Percentiles rank a stretch among this genome's conserved stretches.
phyloP scores from a whole-genome alignment of 1,140 invertebrate genomes.

The Heliconius nattereri region DNA sequence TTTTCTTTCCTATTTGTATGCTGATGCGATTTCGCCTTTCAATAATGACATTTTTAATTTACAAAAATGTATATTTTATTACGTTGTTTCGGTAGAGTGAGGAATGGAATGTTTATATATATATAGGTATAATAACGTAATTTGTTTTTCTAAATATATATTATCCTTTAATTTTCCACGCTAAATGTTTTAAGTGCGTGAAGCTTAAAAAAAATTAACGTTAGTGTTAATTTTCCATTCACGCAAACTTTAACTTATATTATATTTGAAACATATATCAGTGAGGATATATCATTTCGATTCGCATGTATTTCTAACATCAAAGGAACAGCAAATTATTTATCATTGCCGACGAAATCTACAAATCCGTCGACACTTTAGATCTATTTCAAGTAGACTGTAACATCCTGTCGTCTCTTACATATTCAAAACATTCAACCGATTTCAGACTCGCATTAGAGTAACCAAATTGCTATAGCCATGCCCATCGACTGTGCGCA shows the following conservation, averaged over 20 bases:
- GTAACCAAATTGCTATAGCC: constrained; percentile 36
- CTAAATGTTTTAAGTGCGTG: too few relatives aligned
- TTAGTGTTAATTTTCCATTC: too few relatives aligned
- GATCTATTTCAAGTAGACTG: constrained; percentile 29
- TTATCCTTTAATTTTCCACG: too few relatives aligned
- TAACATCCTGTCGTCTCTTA: constrained; percentile 35
- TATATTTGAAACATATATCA: not conserved
- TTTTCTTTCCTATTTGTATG: not conserved
- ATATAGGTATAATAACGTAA: too few relatives aligned
- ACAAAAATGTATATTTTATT: too few relatives aligned
- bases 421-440: constrained; percentile 37
- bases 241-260: not conserved
- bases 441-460: constrained; percentile 32
- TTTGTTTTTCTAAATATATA: too few relatives aligned
- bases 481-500: constrained; percentile 34
- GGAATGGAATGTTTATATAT: too few relatives aligned
- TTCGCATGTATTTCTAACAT: not conserved
- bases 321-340: constrained; percentile 1
- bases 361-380: not conserved
- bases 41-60: too few relatives aligned
- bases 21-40: too few relatives aligned
- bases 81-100: too few relatives aligned
- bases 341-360: not conserved
- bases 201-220: too few relatives aligned
- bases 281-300: too few relatives aligned